Conservation (phyloP, 2,797 vertebrate species). For the Mormyrops attenuatus region DNA sequence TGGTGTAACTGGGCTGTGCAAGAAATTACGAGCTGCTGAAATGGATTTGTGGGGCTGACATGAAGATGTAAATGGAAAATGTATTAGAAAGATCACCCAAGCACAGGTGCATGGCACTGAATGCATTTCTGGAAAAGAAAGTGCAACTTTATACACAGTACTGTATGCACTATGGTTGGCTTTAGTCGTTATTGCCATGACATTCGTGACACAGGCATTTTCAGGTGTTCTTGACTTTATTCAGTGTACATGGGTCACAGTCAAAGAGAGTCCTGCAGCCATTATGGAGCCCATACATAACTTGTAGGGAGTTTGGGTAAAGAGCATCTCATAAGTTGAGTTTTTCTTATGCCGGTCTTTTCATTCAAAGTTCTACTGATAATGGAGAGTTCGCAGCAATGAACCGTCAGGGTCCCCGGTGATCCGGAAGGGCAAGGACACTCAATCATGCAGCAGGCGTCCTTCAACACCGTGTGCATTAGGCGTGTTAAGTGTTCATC, state of each 20-base stretch:
- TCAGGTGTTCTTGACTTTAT: not conserved
- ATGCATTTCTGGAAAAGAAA: not conserved
- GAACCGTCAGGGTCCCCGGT: not conserved
- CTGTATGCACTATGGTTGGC: not conserved
- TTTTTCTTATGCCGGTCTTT: not conserved
- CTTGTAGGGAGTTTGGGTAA: not conserved
- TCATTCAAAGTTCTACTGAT: not conserved
- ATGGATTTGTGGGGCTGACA: not conserved
- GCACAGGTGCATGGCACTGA: not conserved
- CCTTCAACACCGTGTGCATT: not conserved
- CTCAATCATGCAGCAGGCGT: not conserved
- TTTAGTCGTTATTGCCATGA: not conserved
- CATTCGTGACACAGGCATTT: not conserved
- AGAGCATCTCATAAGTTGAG: not conserved
- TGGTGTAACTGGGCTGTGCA: not conserved
- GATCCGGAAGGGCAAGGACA: not conserved
- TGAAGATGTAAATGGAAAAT: not conserved
- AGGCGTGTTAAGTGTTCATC: not conserved
- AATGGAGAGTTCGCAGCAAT: not conserved
- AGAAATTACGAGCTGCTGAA: not conserved
- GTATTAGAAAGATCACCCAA: not conserved
- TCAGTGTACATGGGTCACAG: not conserved
- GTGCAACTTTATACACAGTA: no score
- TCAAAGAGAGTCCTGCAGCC: not conserved
- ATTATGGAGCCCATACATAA: not conserved